These are phyloP conservation scores for Lepeophtheirus nordmannii DNA, from an alignment of 2,888 invertebrate species.

Conservation along the genomic window DNA sequence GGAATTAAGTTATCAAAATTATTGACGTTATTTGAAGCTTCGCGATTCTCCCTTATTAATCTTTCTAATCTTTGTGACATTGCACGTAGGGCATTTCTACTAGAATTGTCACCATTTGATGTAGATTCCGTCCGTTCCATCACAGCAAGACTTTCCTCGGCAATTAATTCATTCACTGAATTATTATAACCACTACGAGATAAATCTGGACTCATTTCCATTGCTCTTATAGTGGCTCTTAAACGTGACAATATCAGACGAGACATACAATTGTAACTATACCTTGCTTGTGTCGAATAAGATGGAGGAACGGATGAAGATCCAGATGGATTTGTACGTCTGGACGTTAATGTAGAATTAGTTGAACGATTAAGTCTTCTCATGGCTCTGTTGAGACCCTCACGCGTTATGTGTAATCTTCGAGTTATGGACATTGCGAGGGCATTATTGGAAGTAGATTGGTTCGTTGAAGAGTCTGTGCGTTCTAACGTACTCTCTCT, in stretches of 20 bases:
- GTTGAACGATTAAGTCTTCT: slow-evolving; percentile 8
- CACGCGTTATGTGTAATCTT: neutral
- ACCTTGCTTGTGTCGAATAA: neutral
- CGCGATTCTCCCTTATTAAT: slow-evolving; percentile 8
- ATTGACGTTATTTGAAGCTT: neutral
- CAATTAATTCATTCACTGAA: slow-evolving; percentile 5
- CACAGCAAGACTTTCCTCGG: slow-evolving; percentile 1
- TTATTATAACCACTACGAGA: slow-evolving; percentile 11
- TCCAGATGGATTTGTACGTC: neutral
- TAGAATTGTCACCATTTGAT: neutral
- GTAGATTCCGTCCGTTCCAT: slow-evolving; percentile 7
- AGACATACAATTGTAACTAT: neutral
- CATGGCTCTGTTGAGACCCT: neutral
- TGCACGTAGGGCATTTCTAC: slow-evolving; percentile 15
- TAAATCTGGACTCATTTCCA: slow-evolving; percentile 20
- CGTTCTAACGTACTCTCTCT: slow-evolving; percentile 33
- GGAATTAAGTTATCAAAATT: neutral
- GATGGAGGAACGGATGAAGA: neutral
- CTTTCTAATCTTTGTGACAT: slow-evolving; percentile 23
- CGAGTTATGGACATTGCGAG: neutral
- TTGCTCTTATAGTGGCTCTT: slow-evolving; percentile 20
- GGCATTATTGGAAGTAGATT: neutral
- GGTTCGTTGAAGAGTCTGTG: neutral
- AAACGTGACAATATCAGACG: slow-evolving; percentile 15
- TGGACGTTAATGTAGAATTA: neutral